A percentile compares a stretch with the other conserved stretches of the same genome.
Evolutionary conservation across 2,888 invertebrate species (phyloP).

Genomic region (Andrena bucephala): DNA sequence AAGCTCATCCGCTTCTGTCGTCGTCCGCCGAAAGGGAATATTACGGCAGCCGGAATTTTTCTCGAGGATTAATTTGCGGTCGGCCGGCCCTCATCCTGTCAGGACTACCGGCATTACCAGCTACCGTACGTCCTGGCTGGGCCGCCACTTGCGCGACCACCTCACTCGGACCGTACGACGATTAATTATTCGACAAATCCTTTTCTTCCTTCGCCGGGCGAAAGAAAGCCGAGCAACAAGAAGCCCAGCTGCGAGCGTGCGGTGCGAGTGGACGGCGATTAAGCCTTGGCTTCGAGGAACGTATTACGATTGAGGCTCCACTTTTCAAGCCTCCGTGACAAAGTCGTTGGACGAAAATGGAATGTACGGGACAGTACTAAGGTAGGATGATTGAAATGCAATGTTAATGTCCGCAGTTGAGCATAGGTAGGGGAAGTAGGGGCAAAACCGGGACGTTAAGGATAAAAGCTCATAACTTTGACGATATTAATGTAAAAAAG

Average conservation of each 20-base stretch:
- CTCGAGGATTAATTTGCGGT: slow-evolving; percentile 81
- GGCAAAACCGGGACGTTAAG: no score
- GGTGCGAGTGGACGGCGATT: neutral
- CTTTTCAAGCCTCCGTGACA: neutral
- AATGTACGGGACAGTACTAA: no score
- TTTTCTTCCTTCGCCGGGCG: slow-evolving; percentile 57
- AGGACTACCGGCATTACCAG: slow-evolving; percentile 73
- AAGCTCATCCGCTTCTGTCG: neutral
- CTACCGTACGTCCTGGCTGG: slow-evolving; percentile 67
- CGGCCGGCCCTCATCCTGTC: slow-evolving; percentile 65
- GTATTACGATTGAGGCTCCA: neutral
- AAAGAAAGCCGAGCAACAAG: slow-evolving; percentile 41
- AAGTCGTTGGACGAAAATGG: no score
- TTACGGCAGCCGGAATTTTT: slow-evolving; percentile 76
- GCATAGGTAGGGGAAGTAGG: no score
- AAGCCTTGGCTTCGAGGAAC: neutral
- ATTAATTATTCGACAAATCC: slow-evolving; percentile 74
- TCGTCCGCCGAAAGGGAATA: slow-evolving; percentile 75
- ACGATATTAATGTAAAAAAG: no score
- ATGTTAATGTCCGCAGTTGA: no score
- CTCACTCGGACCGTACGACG: slow-evolving; percentile 58
- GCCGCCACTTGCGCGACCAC: slow-evolving; percentile 68
- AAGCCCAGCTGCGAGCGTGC: neutral
- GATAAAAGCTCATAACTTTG: no score
- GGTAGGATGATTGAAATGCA: no score